These are phyloP conservation scores for Silurus aristotelis DNA, from an alignment of 2,797 vertebrate species.

Conservation along the genomic window DNA sequence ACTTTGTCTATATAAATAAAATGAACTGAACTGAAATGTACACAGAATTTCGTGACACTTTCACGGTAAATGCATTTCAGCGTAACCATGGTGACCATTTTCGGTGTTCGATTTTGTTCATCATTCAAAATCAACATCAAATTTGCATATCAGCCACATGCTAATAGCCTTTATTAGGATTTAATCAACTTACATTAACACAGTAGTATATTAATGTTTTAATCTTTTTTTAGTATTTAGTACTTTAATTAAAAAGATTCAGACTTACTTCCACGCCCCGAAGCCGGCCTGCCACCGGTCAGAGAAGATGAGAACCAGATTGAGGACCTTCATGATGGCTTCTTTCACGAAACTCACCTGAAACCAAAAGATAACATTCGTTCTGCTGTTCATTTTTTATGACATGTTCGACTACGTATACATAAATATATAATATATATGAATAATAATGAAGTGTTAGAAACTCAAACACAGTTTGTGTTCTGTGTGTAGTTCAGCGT, in stretches of 20 bases:
- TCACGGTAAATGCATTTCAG: too few relatives aligned
- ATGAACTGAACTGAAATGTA: too few relatives aligned
- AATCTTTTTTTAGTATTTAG: too few relatives aligned
- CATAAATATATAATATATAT: too few relatives aligned
- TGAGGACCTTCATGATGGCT: conserved; percentile 97
- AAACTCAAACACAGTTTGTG: too few relatives aligned
- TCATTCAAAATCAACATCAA: not conserved
- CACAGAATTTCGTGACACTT: too few relatives aligned
- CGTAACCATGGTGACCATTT: not conserved
- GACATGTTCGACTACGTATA: too few relatives aligned
- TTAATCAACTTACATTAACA: not conserved
- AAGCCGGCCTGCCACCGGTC: conserved; percentile 95
- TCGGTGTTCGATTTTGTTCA: not conserved
- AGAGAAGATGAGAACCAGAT: conserved; percentile 95
- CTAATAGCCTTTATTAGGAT: not conserved
- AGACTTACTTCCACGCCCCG: conserved; percentile 91
- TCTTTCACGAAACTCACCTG: conserved; percentile 98
- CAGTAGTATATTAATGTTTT: not conserved
- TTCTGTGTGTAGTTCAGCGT: too few relatives aligned
- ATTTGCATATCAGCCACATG: not conserved
- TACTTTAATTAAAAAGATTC: too few relatives aligned
- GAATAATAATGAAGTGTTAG: too few relatives aligned
- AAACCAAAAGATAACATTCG: conserved; percentile 40
- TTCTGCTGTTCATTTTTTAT: not conserved
- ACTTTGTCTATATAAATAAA: too few relatives aligned